Percentiles rank a stretch among this genome's conserved stretches.
Evolutionary conservation across 2,113 vertebrate genomes (phyloP).

Genomic region (Daphoenositta chrysoptera): DNA sequence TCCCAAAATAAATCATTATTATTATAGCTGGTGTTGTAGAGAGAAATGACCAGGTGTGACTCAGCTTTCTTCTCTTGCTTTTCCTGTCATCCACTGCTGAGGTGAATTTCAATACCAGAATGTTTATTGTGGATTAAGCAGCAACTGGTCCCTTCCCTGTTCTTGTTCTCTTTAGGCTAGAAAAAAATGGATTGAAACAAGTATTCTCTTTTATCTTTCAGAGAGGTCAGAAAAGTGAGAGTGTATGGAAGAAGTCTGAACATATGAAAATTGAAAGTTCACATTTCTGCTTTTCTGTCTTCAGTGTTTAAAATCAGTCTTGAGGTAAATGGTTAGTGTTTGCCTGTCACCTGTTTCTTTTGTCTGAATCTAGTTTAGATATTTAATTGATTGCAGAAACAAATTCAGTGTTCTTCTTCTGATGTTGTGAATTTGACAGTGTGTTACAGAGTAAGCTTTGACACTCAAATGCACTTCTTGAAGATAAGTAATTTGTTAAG

Average conservation of each 20-base stretch:
- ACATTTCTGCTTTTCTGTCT: not conserved
- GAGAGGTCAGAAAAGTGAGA: not conserved
- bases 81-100: not conserved
- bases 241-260: not conserved
- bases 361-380: not conserved
- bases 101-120: not conserved
- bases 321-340: not conserved
- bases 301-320: not conserved
- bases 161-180: not conserved
- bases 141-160: not conserved
- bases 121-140: not conserved
- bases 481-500: not conserved
- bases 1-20: constrained; percentile 38
- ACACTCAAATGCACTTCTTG: not conserved
- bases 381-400: not conserved
- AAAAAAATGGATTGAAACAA: not conserved
- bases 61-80: constrained; percentile 15
- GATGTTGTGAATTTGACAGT: not conserved
- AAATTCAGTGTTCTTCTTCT: not conserved
- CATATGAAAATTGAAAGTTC: constrained; percentile 6
- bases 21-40: not conserved
- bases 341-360: not conserved
- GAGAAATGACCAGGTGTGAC: constrained; percentile 12
- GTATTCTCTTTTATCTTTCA: not conserved
- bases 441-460: not conserved